Percentiles rank a stretch among this genome's conserved stretches.
These are phyloP conservation scores for Clarias pachynema DNA, from an alignment of 2,797 vertebrate species.

Conservation along the genomic window DNA sequence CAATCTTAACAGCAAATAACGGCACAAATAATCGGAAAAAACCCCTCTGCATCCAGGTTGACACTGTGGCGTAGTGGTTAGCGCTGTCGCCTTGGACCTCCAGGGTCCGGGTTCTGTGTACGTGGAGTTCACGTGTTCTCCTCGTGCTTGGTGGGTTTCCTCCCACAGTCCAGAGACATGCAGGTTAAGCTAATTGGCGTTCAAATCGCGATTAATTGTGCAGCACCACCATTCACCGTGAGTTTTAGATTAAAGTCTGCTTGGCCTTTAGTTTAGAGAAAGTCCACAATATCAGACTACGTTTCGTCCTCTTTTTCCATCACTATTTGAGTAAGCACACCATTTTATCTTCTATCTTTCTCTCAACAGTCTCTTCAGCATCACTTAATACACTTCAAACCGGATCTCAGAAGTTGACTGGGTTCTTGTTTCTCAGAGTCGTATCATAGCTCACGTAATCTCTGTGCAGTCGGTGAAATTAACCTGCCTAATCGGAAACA, in stretches of 20 bases:
- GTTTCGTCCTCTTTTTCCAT: not conserved
- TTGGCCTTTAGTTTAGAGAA: not conserved
- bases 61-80: too few species aligned
- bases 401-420: not conserved
- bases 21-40: too few species aligned
- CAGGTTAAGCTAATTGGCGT: too few species aligned
- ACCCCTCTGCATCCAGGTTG: too few species aligned
- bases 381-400: not conserved
- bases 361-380: not conserved
- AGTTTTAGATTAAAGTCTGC: not conserved
- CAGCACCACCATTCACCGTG: too few species aligned
- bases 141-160: too few species aligned
- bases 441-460: not conserved
- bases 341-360: not conserved
- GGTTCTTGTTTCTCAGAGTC: not conserved
- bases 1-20: too few species aligned
- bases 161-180: too few species aligned
- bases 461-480: not conserved
- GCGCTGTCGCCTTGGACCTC: too few species aligned
- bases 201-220: too few species aligned
- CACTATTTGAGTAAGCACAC: not conserved
- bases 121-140: too few species aligned
- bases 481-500: not conserved
- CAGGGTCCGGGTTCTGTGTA: too few species aligned
- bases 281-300: not conserved